These are phyloP conservation scores for Rhopalosiphum nymphaeae DNA, from an alignment of 2,888 invertebrate genomes.

Conservation along the genomic window DNA sequence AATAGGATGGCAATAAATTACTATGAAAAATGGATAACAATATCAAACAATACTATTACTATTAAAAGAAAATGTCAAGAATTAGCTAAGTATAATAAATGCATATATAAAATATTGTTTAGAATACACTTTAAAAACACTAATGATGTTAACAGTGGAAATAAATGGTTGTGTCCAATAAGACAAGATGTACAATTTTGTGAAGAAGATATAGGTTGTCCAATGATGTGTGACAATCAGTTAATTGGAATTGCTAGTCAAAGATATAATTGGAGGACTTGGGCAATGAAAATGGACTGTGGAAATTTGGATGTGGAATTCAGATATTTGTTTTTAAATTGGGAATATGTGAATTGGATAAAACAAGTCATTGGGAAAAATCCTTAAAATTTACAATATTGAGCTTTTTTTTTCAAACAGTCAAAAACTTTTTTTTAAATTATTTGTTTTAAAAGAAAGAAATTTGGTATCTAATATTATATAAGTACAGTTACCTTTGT, in stretches of 20 bases:
- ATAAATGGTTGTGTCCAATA: constrained; percentile 29
- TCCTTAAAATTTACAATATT: not conserved
- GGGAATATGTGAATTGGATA: constrained; percentile 20
- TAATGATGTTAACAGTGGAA: not conserved
- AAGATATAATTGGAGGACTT: constrained; percentile 50
- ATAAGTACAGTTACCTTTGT: constrained; percentile 20
- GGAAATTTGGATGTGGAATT: constrained; percentile 44
- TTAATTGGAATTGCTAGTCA: constrained; percentile 56
- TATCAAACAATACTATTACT: constrained; percentile 43
- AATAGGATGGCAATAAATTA: constrained; percentile 2
- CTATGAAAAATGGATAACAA: constrained; percentile 29
- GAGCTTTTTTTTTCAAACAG: not conserved
- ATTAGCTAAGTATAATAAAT: not conserved
- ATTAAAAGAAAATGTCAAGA: constrained; percentile 28
- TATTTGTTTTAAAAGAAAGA: not conserved
- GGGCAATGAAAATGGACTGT: not conserved
- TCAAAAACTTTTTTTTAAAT: not conserved
- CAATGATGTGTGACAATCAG: constrained; percentile 38
- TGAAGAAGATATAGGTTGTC: constrained; percentile 54
- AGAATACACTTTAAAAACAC: not conserved
- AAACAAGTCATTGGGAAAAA: not conserved
- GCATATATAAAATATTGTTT: not conserved
- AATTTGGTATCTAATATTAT: not conserved
- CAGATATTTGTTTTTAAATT: constrained; percentile 50
- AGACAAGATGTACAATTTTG: constrained; percentile 47